Evolutionary conservation across 2,797 vertebrate genomes (phyloP).

Genomic region (Galagoides demidoff): DNA sequence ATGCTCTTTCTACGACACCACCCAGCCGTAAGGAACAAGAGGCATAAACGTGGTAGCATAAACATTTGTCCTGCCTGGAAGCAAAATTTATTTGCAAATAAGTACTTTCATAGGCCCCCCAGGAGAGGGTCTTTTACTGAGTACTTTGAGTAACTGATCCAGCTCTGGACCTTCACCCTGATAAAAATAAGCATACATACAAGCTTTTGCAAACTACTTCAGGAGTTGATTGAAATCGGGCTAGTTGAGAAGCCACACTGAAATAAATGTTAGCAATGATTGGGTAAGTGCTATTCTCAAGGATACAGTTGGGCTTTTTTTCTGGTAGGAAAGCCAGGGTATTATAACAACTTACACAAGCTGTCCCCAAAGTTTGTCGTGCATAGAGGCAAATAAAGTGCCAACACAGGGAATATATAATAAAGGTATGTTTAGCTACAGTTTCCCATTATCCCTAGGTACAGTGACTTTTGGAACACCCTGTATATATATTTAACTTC

Average conservation of each 20-base stretch:
- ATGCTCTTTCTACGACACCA: not conserved
- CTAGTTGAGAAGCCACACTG: not conserved
- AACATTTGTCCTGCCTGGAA: not conserved
- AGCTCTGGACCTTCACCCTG: not conserved
- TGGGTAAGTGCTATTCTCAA: not conserved
- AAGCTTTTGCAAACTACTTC: not conserved
- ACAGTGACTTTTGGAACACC: too few species aligned
- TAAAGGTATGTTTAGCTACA: too few species aligned
- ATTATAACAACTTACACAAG: not conserved
- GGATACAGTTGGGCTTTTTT: not conserved
- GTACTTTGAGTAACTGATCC: not conserved
- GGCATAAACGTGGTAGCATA: not conserved
- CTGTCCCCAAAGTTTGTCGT: too few species aligned
- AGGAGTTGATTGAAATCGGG: not conserved
- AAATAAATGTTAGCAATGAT: not conserved
- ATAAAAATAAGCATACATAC: not conserved
- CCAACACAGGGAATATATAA: too few species aligned
- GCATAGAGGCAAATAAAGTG: too few species aligned
- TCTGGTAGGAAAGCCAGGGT: not conserved
- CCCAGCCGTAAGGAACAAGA: not conserved
- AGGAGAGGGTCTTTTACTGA: not conserved
- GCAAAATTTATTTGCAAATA: not conserved
- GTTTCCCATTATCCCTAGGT: too few species aligned
- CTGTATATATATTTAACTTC: not conserved
- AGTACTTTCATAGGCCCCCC: not conserved